phyloP scores from a whole-genome alignment of 2,113 vertebrate species.

The Thryonomys swinderianus region DNA sequence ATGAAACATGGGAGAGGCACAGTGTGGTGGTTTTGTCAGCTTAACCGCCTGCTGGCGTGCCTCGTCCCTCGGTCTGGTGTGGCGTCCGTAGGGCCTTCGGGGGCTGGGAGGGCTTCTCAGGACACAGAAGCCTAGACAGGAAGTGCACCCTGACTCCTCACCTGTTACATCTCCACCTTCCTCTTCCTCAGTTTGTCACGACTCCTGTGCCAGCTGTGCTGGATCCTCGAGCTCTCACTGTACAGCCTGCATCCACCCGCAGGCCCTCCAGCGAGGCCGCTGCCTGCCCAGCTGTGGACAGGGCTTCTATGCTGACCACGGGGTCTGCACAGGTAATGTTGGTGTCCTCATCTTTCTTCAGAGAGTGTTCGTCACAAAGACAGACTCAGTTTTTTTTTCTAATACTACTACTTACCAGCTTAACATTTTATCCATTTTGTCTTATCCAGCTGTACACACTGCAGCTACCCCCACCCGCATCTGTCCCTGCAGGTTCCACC shows the following conservation, averaged over 20 bases:
- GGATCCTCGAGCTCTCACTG: conserved; percentile 92
- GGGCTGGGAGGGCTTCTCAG: background rate
- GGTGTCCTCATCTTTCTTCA: background rate
- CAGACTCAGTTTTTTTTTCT: background rate
- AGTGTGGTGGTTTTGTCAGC: fast-evolving
- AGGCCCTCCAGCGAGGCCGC: conserved; percentile 87
- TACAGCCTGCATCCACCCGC: conserved; percentile 85
- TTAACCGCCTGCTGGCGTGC: fast-evolving
- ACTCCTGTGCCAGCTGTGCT: conserved; percentile 89
- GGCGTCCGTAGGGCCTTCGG: background rate
- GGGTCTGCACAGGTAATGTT: conserved; percentile 90
- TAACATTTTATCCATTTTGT: background rate
- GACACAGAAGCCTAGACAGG: fast-evolving
- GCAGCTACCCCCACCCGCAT: background rate
- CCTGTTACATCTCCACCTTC: conserved; percentile 8
- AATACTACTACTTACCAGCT: background rate
- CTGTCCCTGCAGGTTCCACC: background rate
- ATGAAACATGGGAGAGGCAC: background rate
- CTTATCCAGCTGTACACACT: background rate
- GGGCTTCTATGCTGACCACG: conserved; percentile 88
- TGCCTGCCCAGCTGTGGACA: conserved; percentile 92
- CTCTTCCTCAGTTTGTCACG: conserved; percentile 90
- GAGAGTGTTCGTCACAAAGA: background rate
- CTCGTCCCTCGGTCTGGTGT: background rate
- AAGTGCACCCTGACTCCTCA: background rate